Conservation (phyloP, 2,797 vertebrate species). For the Schizopygopsis malacanthus region DNA sequence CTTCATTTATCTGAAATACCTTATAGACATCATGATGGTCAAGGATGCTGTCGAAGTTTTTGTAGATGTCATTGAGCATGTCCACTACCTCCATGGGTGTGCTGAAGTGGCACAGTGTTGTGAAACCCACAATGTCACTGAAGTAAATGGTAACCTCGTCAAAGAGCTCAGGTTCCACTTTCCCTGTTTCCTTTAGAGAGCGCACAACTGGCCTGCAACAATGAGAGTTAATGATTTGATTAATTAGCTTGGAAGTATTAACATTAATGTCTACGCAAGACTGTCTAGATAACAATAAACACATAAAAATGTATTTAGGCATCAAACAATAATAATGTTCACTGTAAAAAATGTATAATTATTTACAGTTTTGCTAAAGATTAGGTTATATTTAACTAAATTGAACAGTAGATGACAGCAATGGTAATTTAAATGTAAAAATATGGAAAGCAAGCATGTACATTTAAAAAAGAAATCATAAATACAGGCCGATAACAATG, state of each 20-base stretch:
- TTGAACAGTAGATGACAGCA: background rate
- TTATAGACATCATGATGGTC: slow-evolving; percentile 97
- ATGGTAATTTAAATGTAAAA: background rate
- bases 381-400: background rate
- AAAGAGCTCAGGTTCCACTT: slow-evolving; percentile 92
- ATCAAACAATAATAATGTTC: too few relatives aligned
- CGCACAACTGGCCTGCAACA: slow-evolving; percentile 88
- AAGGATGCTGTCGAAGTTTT: slow-evolving; percentile 92
- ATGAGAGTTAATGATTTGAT: background rate
- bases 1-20: slow-evolving; percentile 72
- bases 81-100: slow-evolving; percentile 98
- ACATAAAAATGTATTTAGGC: background rate
- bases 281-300: background rate
- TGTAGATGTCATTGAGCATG: slow-evolving; percentile 98
- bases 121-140: slow-evolving; percentile 98
- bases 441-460: background rate
- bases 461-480: background rate
- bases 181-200: slow-evolving; percentile 91
- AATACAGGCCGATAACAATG: background rate
- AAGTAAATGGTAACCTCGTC: slow-evolving; percentile 97
- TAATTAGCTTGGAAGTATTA: background rate
- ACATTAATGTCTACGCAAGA: background rate
- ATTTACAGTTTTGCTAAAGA: background rate
- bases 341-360: background rate
- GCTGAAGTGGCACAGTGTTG: slow-evolving; percentile 96